These are phyloP conservation scores for Alca torda DNA, from an alignment of 2,797 vertebrate species.

Conservation along the genomic window DNA sequence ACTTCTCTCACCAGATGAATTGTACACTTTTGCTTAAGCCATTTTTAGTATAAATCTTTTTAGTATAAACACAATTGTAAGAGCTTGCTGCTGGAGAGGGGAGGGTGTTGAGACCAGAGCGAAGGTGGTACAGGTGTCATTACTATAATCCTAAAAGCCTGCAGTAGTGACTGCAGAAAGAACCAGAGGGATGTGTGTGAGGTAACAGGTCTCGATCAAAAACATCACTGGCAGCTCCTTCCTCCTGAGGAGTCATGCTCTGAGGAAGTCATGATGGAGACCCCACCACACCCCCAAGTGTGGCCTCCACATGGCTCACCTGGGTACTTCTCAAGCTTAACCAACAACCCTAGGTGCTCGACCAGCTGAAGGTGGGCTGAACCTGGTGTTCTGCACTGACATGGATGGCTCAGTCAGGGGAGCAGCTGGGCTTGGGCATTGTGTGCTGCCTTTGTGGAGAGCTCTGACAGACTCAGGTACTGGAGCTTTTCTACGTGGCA, in stretches of 20 bases:
- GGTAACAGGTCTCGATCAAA: not conserved
- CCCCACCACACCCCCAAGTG: not conserved
- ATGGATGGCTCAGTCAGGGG: not conserved
- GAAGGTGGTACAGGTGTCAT: not conserved
- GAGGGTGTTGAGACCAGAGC: not conserved
- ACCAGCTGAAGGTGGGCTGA: not conserved
- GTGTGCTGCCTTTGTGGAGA: not conserved
- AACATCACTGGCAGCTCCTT: not conserved
- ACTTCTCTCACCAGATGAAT: not conserved
- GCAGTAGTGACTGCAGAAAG: not conserved
- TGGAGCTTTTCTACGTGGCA: not conserved
- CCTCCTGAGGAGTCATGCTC: not conserved
- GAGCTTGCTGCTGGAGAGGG: not conserved
- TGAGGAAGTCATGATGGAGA: not conserved
- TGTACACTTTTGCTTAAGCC: not conserved
- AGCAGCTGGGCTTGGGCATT: not conserved
- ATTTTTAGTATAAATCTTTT: not conserved
- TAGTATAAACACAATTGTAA: not conserved
- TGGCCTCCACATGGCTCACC: not conserved
- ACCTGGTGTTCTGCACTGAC: not conserved
- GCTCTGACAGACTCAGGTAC: not conserved
- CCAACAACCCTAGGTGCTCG: not conserved
- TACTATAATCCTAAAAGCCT: not conserved
- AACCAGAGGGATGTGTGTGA: not conserved
- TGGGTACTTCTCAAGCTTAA: not conserved